phyloP scores from a whole-genome alignment of 2,888 invertebrate species.

The Diarsia brunnea region DNA sequence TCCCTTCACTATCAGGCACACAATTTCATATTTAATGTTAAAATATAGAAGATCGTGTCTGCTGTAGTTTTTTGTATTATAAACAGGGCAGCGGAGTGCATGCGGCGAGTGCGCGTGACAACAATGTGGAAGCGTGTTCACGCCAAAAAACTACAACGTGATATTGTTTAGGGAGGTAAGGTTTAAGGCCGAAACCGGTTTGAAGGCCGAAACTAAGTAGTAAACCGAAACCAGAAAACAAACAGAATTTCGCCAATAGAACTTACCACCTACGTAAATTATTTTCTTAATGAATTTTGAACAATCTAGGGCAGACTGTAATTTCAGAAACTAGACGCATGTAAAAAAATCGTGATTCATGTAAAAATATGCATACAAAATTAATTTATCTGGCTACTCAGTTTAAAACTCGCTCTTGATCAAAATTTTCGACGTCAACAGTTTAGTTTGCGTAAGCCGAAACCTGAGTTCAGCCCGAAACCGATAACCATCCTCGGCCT shows the following conservation, averaged over 20 bases:
- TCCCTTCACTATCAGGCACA: conserved; percentile 43
- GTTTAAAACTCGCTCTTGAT: not conserved
- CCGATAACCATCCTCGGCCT: conserved; percentile 35
- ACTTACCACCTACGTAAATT: not conserved
- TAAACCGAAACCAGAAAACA: conserved; percentile 8
- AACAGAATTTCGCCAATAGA: too few relatives aligned
- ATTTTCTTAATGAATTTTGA: not conserved
- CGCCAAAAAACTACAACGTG: conserved; percentile 53
- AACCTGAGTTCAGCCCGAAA: conserved; percentile 44
- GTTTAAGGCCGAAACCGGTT: conserved; percentile 18
- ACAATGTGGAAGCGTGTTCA: conserved; percentile 62
- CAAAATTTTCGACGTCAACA: not conserved
- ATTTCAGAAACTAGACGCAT: not conserved
- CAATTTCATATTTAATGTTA: conserved; percentile 49
- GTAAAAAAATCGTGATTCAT: too few relatives aligned
- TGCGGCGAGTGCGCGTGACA: conserved; percentile 65
- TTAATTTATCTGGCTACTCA: not conserved
- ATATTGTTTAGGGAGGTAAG: conserved; percentile 14
- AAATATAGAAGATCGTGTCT: conserved; percentile 52
- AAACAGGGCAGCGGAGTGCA: conserved; percentile 49
- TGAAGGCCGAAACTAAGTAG: conserved; percentile 19
- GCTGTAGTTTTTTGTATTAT: conserved; percentile 43
- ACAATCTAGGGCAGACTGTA: not conserved
- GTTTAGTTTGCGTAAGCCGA: conserved; percentile 15
- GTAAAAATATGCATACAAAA: not conserved